Conservation (phyloP, 2,113 vertebrate species). For the Andinoacara biseriatus region DNA sequence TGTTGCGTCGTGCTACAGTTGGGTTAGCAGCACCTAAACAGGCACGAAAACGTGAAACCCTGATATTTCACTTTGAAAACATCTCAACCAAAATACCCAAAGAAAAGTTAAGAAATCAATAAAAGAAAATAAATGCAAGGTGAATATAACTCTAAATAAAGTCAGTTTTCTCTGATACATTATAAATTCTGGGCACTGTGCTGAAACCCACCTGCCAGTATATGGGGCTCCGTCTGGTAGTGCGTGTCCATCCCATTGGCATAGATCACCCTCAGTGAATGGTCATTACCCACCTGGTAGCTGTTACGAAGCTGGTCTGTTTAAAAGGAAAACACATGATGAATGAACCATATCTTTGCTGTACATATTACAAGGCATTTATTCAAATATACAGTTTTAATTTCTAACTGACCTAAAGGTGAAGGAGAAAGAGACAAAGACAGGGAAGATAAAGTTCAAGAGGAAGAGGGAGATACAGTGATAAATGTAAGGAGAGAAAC, state of each 20-base stretch:
- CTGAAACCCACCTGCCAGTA: slow-evolving; percentile 82
- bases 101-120: background rate
- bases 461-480: background rate
- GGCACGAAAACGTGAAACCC: background rate
- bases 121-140: background rate
- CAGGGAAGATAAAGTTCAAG: background rate
- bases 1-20: slow-evolving; percentile 93
- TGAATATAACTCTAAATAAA: background rate
- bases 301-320: slow-evolving; percentile 95
- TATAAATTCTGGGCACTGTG: background rate
- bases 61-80: background rate
- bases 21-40: slow-evolving; percentile 90
- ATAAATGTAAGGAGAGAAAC: background rate
- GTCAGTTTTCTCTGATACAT: too few species aligned
- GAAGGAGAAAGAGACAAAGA: background rate
- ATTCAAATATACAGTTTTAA: background rate
- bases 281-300: slow-evolving; percentile 94
- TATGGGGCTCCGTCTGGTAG: slow-evolving; percentile 95
- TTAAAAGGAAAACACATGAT: slow-evolving; percentile 12
- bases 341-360: background rate
- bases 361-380: background rate
- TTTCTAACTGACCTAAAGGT: background rate
- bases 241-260: slow-evolving; percentile 96
- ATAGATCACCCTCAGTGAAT: slow-evolving; percentile 92
- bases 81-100: background rate